These are phyloP conservation scores for Candoia aspera DNA, from an alignment of 2,113 vertebrate species.

Conservation along the genomic window DNA sequence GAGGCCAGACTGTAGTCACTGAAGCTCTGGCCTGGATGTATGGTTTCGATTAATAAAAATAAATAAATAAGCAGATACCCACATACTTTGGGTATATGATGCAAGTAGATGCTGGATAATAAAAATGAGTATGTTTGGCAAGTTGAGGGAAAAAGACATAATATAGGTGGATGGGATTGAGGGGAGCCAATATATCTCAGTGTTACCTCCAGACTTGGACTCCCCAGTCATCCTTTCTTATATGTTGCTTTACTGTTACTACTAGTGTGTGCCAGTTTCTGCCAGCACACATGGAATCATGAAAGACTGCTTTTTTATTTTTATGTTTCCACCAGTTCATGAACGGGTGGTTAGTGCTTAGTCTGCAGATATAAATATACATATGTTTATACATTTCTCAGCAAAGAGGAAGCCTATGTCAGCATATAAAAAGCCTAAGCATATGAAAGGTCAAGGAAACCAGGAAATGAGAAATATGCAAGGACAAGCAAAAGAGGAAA, in stretches of 20 bases:
- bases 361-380: background rate
- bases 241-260: background rate
- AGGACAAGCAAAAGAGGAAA: background rate
- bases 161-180: background rate
- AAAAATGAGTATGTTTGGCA: background rate
- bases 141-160: background rate
- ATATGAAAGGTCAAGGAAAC: background rate
- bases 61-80: background rate
- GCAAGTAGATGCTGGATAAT: background rate
- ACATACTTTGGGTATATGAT: background rate
- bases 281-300: too few species aligned
- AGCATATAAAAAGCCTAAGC: background rate
- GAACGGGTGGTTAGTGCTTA: background rate
- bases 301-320: background rate
- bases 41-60: background rate
- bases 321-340: background rate
- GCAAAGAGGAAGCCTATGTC: background rate
- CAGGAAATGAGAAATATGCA: background rate
- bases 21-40: background rate
- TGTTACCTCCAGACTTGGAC: background rate
- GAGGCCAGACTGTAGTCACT: background rate
- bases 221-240: background rate
- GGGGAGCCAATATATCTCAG: background rate
- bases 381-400: background rate
- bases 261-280: background rate